Conservation (phyloP, 1,140 invertebrate species). For the Pseudomyrmex concolor region DNA sequence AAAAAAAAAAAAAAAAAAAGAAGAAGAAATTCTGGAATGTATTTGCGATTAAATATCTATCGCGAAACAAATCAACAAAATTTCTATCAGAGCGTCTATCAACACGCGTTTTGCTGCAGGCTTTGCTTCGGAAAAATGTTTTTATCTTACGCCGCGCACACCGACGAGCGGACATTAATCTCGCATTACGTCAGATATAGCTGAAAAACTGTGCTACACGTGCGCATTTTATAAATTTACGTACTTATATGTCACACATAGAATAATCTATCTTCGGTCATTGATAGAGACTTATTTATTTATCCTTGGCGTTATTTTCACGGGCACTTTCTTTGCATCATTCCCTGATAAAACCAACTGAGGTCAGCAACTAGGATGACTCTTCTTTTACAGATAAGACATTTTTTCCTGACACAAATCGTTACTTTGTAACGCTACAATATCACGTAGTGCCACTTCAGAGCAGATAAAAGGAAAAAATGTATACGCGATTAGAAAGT, state of each 20-base stretch:
- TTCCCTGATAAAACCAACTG: slow-evolving; percentile 11
- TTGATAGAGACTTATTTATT: slow-evolving; percentile 55
- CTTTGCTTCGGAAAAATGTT: slow-evolving; percentile 1
- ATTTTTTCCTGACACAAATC: slow-evolving; percentile 2
- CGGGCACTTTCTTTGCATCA: slow-evolving; percentile 31
- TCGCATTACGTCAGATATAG: slow-evolving; percentile 28
- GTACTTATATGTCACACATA: not conserved
- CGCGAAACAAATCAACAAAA: not conserved
- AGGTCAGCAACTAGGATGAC: slow-evolving; percentile 13
- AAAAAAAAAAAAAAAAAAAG: slow-evolving; percentile 5
- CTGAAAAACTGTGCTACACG: slow-evolving; percentile 36
- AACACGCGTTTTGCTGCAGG: not conserved
- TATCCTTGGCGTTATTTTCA: slow-evolving; percentile 50
- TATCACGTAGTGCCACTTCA: slow-evolving; percentile 52
- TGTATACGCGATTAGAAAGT: slow-evolving; percentile 11
- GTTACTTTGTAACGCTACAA: slow-evolving; percentile 12
- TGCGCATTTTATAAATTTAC: slow-evolving; percentile 48
- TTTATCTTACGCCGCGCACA: slow-evolving; percentile 17
- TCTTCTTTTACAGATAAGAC: slow-evolving; percentile 36
- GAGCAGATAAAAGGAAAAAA: slow-evolving; percentile 52
- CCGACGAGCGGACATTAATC: slow-evolving; percentile 21
- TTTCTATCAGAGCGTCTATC: slow-evolving; percentile 2
- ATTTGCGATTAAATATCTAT: slow-evolving; percentile 13
- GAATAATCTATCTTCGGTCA: slow-evolving; percentile 29
- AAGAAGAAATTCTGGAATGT: slow-evolving; percentile 16